Conservation (phyloP, 2,797 vertebrate genomes). For the Sebastes hubbsi region DNA sequence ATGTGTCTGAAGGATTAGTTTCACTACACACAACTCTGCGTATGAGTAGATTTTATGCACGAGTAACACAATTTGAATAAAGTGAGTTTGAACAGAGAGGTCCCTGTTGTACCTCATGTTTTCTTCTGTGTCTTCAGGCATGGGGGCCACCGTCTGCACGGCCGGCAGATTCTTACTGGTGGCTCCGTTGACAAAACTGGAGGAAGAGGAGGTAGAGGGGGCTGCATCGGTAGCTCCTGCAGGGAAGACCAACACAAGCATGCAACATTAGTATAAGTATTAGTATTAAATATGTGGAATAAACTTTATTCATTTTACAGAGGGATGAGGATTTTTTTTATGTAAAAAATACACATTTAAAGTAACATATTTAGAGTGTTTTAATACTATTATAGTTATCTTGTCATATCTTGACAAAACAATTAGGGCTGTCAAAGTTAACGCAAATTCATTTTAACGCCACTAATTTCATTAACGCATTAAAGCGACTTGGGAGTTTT, state of each 20-base stretch:
- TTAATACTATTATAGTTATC: not conserved
- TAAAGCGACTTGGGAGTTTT: too few relatives aligned
- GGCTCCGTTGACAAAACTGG: conserved; percentile 96
- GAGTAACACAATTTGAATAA: not conserved
- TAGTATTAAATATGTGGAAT: not conserved
- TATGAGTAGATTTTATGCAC: not conserved
- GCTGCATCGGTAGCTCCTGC: conserved; percentile 93
- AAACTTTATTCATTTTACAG: not conserved
- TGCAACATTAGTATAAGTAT: not conserved
- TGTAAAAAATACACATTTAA: not conserved
- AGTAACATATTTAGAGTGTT: not conserved
- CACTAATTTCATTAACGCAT: too few relatives aligned
- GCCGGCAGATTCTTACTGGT: conserved; percentile 98
- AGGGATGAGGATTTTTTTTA: not conserved
- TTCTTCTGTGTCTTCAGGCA: conserved; percentile 97
- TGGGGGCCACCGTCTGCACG: conserved; percentile 95
- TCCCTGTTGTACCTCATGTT: conserved; percentile 89
- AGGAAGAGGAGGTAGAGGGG: conserved; percentile 90
- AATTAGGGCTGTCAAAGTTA: too few relatives aligned
- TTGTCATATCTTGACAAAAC: not conserved
- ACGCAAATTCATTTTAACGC: too few relatives aligned
- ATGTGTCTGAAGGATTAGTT: not conserved
- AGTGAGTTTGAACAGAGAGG: not conserved
- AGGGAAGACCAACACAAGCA: not conserved
- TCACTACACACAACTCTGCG: not conserved